Conservation (phyloP, 2,113 vertebrate genomes). For the Chrysemys picta region DNA sequence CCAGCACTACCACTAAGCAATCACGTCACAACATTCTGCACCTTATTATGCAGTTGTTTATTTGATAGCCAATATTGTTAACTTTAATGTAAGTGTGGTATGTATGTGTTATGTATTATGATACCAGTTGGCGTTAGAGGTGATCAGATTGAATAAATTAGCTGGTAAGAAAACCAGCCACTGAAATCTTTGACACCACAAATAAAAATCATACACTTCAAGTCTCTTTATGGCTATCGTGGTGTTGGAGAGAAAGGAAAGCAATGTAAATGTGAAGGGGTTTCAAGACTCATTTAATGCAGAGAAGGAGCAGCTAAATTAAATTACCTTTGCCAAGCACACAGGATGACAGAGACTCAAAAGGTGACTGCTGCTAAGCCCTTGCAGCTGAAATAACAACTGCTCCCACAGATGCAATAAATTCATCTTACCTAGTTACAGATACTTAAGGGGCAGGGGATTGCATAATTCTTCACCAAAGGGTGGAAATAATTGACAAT, state of each 20-base stretch:
- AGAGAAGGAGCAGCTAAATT: constrained; percentile 2
- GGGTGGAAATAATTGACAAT: not conserved
- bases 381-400: constrained; percentile 39
- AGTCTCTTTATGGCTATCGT: constrained; percentile 7
- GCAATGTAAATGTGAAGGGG: not conserved
- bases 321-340: constrained; percentile 25
- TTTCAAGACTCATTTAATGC: not conserved
- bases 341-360: constrained; percentile 19
- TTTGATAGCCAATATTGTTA: not conserved
- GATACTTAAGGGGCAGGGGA: not conserved
- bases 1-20: not conserved
- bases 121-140: not conserved
- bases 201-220: not conserved
- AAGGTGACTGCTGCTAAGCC: constrained; percentile 43
- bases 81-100: not conserved
- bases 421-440: constrained; percentile 5
- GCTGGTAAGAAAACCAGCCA: not conserved
- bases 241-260: constrained; percentile 9
- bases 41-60: not conserved
- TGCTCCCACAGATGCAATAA: not conserved
- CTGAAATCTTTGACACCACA: not conserved
- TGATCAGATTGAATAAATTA: not conserved
- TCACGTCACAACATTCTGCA: not conserved
- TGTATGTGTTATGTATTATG: fast-evolving
- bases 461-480: not conserved